Conservation (phyloP, 2,797 vertebrate genomes). For the Crax fasciolata region DNA sequence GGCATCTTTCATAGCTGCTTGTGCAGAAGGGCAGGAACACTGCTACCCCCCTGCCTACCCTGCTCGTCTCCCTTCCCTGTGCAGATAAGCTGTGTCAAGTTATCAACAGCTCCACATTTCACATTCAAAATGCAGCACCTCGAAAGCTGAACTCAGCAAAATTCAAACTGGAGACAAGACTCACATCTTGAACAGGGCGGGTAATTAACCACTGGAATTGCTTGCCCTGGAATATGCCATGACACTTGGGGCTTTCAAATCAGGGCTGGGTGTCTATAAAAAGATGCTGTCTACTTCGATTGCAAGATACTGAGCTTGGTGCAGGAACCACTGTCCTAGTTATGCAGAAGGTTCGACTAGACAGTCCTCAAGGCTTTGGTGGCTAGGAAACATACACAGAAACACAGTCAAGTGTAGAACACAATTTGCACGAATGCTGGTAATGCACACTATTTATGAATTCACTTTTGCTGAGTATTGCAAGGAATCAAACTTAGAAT, state of each 20-base stretch:
- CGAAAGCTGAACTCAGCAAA: constrained; percentile 51
- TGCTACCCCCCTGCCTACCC: background rate
- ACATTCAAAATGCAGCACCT: constrained; percentile 4
- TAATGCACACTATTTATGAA: background rate
- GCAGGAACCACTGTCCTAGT: background rate
- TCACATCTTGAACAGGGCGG: constrained; percentile 23
- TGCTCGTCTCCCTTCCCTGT: background rate
- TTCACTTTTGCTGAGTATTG: background rate
- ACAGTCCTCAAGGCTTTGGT: background rate
- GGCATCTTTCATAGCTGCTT: background rate
- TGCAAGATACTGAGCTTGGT: background rate
- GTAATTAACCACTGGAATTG: constrained; percentile 15
- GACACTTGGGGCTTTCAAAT: constrained; percentile 23
- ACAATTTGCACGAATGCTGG: background rate
- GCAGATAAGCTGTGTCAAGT: background rate
- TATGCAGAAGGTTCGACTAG: background rate
- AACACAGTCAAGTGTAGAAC: background rate
- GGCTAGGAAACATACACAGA: background rate
- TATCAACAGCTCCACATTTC: constrained; percentile 21
- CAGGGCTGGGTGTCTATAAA: background rate
- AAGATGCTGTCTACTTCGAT: constrained; percentile 6
- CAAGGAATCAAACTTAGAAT: background rate
- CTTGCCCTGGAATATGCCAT: constrained; percentile 12
- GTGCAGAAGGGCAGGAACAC: background rate
- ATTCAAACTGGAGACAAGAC: constrained; percentile 24